A percentile compares a stretch with the other conserved stretches of the same genome.
These are phyloP conservation scores for Pogonophryne albipinna DNA, from an alignment of 2,797 vertebrate genomes.

Conservation along the genomic window DNA sequence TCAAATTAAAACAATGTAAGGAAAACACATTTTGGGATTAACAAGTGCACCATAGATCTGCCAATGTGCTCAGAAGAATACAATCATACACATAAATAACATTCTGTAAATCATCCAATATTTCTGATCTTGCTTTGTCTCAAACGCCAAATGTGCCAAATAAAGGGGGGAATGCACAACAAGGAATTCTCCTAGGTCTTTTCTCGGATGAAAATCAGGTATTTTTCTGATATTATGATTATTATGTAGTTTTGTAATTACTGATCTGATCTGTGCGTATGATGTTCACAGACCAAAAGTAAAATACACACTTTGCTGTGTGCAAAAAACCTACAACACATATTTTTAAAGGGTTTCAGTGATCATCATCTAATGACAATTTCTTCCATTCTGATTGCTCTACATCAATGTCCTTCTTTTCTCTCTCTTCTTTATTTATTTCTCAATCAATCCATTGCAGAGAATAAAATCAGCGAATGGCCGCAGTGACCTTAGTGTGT, in stretches of 20 bases:
- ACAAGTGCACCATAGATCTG: neutral
- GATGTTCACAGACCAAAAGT: neutral
- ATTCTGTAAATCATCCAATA: no score
- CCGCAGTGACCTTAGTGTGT: constrained; percentile 30
- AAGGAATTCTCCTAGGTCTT: neutral
- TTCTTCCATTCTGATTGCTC: neutral
- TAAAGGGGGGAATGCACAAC: no score
- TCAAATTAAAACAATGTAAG: neutral
- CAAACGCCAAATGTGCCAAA: no score
- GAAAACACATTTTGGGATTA: neutral
- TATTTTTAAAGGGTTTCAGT: neutral
- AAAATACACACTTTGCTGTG: constrained; percentile 1
- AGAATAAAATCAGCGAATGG: neutral
- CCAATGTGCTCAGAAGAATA: neutral
- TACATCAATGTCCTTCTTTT: neutral
- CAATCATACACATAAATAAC: neutral
- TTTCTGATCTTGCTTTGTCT: no score
- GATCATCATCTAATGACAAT: neutral
- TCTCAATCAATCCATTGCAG: neutral
- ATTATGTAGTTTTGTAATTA: constrained; percentile 4
- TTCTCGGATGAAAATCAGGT: neutral
- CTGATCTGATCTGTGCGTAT: neutral
- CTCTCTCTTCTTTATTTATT: neutral
- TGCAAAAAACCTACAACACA: neutral
- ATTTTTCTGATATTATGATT: neutral